Percentiles rank a stretch among this genome's conserved stretches.
These are phyloP conservation scores for Heliconius sara DNA, from an alignment of 2,888 invertebrate species.

Conservation along the genomic window DNA sequence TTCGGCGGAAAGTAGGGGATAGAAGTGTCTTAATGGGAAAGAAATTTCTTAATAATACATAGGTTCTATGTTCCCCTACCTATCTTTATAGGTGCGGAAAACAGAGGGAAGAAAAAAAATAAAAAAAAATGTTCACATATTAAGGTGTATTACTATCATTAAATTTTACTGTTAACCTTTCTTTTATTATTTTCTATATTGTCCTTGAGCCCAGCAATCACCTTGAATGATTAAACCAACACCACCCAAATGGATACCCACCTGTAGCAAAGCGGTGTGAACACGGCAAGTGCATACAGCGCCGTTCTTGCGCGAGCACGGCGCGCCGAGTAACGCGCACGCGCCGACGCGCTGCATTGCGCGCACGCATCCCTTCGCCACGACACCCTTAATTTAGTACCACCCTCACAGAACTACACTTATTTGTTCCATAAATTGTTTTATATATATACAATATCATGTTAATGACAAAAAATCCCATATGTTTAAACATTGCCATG, in stretches of 20 bases:
- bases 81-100: too few relatives aligned
- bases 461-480: background rate
- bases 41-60: too few relatives aligned
- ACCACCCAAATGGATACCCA: slow-evolving; percentile 1
- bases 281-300: slow-evolving; percentile 77
- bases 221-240: background rate
- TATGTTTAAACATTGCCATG: background rate
- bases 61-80: too few relatives aligned
- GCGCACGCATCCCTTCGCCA: slow-evolving; percentile 67
- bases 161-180: background rate
- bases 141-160: too few relatives aligned
- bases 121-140: too few relatives aligned
- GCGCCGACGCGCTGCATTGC: slow-evolving; percentile 78
- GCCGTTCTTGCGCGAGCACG: slow-evolving; percentile 80
- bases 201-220: background rate
- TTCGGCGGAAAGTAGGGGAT: too few relatives aligned
- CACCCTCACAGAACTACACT: background rate
- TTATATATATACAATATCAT: background rate
- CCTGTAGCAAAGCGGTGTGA: slow-evolving; percentile 77
- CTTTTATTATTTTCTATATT: background rate
- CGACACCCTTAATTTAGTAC: slow-evolving; percentile 20
- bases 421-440: background rate
- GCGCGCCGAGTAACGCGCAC: slow-evolving; percentile 79
- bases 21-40: too few relatives aligned
- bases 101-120: too few relatives aligned